Evolutionary conservation across 1,140 invertebrate genomes (phyloP).

Genomic region (Drosophila watanabei): DNA sequence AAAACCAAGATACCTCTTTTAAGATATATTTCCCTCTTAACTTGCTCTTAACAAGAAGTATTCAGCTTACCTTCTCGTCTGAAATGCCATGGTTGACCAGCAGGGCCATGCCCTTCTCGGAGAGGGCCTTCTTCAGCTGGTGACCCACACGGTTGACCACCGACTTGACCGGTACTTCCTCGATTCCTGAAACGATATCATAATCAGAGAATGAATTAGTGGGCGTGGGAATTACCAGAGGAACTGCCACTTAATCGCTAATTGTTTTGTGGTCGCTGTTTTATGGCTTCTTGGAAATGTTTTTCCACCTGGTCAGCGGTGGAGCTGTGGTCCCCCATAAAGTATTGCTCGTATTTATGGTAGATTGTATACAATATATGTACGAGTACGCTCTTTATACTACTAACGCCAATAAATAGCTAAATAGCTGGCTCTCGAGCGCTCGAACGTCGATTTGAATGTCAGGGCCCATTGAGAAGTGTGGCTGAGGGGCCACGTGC

Average conservation of each 20-base stretch:
- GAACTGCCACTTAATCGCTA: slow-evolving; percentile 57
- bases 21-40: neutral
- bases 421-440: slow-evolving; percentile 28
- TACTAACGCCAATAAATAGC: slow-evolving; percentile 39
- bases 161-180: slow-evolving; percentile 89
- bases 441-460: slow-evolving; percentile 30
- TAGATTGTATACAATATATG: slow-evolving; percentile 21
- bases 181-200: slow-evolving; percentile 87
- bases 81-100: slow-evolving; percentile 91
- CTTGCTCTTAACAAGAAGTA: neutral
- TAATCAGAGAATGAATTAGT: slow-evolving; percentile 30
- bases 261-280: slow-evolving; percentile 44
- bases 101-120: slow-evolving; percentile 90
- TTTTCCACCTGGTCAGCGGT: slow-evolving; percentile 10
- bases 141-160: slow-evolving; percentile 89
- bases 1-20: neutral
- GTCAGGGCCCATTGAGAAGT: slow-evolving; percentile 48
- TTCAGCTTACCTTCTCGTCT: slow-evolving; percentile 89
- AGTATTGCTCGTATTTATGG: slow-evolving; percentile 36
- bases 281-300: slow-evolving; percentile 54
- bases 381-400: neutral
- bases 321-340: slow-evolving; percentile 36
- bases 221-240: slow-evolving; percentile 57
- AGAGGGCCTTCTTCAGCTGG: slow-evolving; percentile 89
- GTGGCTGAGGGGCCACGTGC: slow-evolving; percentile 25